Base-by-base conservation (phyloP, 2,113 vertebrate species). In the Rhegmatorhina hoffmannsi region DNA sequence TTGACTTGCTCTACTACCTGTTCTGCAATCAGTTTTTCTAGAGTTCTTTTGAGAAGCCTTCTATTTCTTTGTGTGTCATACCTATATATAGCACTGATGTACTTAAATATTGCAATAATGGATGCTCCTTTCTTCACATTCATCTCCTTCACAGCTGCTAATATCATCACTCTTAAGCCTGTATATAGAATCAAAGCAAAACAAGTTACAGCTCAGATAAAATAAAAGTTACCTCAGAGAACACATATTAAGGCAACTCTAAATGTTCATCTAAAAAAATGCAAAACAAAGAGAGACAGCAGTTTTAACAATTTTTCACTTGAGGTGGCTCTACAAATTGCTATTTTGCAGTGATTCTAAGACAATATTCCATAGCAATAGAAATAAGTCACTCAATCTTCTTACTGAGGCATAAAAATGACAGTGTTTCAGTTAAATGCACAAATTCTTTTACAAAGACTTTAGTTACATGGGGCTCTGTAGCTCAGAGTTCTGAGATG, bases 121-220 rank as follows among this genome's bases (percentile, higher is more conserved):
- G 99, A 99, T 70, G 98, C 98, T 72, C 99, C 99, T 95, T 99
- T 99, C 63, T 99, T 98, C 24, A 98, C 98, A 84, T 98, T 98
- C 98, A 98, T 98, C 98, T 99, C 99, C 92, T 99, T 99, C 81
- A 99, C 97, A 49, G 99, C 99, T 58, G 98, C 97, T 87, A 99
- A 95, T 89, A 99, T 98, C 99, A 99, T 99, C 83, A 99, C 98
- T 55, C 99, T 98, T 75, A 99, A 98, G 70, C 99, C 99, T 99
- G 93, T n/a, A 92, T n/a, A 43, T 23, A 97, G 63, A 97, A 74
- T 33, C 58, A 96, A 78, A 89, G 60, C 33, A 83, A 89, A 88
- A 72, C 38, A n/a, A 64, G 58, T 52, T 33, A 72, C 16, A 96
- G 23, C 9, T 97, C 49, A 90, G 40, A 79, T 24, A 90, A 95